These are phyloP conservation scores for Madoqua kirkii DNA, from an alignment of 2,113 vertebrate genomes.

Conservation along the genomic window DNA sequence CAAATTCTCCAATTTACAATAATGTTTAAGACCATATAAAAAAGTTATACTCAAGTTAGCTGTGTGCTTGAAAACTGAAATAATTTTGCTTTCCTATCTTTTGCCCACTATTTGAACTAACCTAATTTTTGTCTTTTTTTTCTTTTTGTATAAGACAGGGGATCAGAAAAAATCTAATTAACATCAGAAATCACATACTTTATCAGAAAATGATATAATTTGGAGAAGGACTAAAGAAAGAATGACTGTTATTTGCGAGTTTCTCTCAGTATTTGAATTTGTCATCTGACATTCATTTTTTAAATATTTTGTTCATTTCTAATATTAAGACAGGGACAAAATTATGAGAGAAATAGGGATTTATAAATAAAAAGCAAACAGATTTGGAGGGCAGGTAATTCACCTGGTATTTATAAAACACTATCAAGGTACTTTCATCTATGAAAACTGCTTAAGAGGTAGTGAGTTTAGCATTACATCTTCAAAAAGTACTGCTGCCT, in stretches of 20 bases:
- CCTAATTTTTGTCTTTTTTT: neutral
- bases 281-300: neutral
- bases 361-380: neutral
- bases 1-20: neutral
- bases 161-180: neutral
- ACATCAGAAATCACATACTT: neutral
- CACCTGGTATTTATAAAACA: neutral
- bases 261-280: neutral
- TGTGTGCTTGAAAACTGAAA: neutral
- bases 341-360: neutral
- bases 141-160: neutral
- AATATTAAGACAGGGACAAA: neutral
- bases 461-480: neutral
- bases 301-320: neutral
- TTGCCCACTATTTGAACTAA: neutral
- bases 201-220: neutral
- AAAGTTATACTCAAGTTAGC: neutral
- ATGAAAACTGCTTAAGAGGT: neutral
- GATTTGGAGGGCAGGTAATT: neutral
- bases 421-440: neutral
- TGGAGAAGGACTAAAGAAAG: neutral
- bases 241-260: neutral
- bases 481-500: neutral
- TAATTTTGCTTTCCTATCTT: neutral
- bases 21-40: neutral